Percentiles rank a stretch among this genome's conserved stretches.
These are phyloP conservation scores for Agrilus planipennis DNA, from an alignment of 1,140 invertebrate species.

Conservation along the genomic window DNA sequence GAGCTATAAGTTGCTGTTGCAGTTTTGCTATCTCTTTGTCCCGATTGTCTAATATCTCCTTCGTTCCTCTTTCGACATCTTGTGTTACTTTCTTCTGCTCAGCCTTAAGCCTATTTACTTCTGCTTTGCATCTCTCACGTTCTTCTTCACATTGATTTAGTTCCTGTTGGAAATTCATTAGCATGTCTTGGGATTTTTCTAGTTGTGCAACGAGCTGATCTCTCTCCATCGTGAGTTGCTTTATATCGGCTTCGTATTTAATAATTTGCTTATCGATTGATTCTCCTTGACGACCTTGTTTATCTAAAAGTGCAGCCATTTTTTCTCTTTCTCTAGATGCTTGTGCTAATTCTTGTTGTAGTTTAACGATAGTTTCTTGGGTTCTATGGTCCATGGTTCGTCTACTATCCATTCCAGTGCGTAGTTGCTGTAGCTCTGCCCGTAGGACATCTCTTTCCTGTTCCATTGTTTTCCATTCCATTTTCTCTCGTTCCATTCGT, in stretches of 20 bases:
- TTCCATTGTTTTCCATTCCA: slow-evolving; percentile 50
- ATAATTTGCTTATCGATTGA: slow-evolving; percentile 72
- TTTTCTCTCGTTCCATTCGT: slow-evolving; percentile 54
- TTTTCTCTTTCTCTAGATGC: slow-evolving; percentile 58
- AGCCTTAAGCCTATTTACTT: slow-evolving; percentile 60
- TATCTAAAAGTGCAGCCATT: slow-evolving; percentile 57
- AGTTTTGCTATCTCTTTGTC: slow-evolving; percentile 60
- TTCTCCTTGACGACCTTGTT: slow-evolving; percentile 63
- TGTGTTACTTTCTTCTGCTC: slow-evolving; percentile 55
- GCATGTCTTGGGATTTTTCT: slow-evolving; percentile 85
- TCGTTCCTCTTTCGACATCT: slow-evolving; percentile 55
- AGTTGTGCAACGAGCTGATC: slow-evolving; percentile 79
- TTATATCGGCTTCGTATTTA: slow-evolving; percentile 72
- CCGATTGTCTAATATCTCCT: slow-evolving; percentile 55
- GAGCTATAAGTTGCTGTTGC: slow-evolving; percentile 54
- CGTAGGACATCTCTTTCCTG: slow-evolving; percentile 58
- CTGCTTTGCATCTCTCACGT: slow-evolving; percentile 65
- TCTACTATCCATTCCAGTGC: slow-evolving; percentile 52
- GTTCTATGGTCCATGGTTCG: slow-evolving; percentile 44
- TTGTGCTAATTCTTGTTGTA: slow-evolving; percentile 59
- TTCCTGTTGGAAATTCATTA: slow-evolving; percentile 86
- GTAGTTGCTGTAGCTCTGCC: slow-evolving; percentile 52
- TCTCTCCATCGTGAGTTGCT: slow-evolving; percentile 70
- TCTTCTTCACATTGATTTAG: slow-evolving; percentile 70
- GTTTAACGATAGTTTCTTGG: slow-evolving; percentile 50